These are phyloP conservation scores for Dugesia japonica DNA, from an alignment of 2,888 invertebrate species.

Conservation along the genomic window DNA sequence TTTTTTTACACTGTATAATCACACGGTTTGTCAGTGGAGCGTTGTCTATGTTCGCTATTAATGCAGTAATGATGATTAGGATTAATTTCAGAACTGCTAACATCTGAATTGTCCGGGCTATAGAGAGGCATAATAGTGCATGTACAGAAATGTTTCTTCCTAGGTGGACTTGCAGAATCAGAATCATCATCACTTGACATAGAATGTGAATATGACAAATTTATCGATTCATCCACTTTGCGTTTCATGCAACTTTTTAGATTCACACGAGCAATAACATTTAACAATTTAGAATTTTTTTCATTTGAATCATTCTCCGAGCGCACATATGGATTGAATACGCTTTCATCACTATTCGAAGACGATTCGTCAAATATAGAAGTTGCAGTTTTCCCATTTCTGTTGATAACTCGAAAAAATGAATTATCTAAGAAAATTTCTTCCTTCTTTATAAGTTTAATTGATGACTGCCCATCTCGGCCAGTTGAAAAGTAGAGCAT, in stretches of 20 bases:
- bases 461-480: not conserved
- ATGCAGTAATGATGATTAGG: not conserved
- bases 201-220: not conserved
- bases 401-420: slow-evolving; percentile 14
- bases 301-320: not conserved
- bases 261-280: not conserved
- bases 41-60: not conserved
- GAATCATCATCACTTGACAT: not conserved
- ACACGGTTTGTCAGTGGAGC: not conserved
- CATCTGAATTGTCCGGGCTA: not conserved
- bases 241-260: not conserved
- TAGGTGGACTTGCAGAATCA: not conserved
- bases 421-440: not conserved
- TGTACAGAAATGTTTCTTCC: not conserved
- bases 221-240: not conserved
- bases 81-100: not conserved
- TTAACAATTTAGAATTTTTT: not conserved
- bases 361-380: not conserved
- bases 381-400: not conserved
- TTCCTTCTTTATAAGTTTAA: not conserved
- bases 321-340: not conserved
- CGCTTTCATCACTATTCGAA: not conserved
- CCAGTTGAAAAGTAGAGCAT: not conserved
- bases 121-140: slow-evolving; percentile 1
- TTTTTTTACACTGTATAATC: not conserved